Base-by-base conservation (phyloP, 2,113 vertebrate genomes). In the Felis chaus region DNA sequence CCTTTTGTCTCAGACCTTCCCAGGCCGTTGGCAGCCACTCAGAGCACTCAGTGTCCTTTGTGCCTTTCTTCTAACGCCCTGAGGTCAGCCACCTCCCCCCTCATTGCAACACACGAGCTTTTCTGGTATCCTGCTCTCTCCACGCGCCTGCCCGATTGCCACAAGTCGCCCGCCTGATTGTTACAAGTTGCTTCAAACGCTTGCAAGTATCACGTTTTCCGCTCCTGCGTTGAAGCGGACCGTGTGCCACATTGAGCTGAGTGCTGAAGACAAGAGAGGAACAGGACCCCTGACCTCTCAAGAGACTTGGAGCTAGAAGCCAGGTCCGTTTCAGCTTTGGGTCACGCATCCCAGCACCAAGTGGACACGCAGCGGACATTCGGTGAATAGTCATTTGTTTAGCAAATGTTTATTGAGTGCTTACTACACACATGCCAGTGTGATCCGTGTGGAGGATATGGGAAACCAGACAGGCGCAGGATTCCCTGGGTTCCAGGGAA, bases 81-180 rank as follows among this genome's bases (percentile, higher is more conserved):
- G 83, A 96, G 95, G 83, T 97, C 69, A 45, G 79, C 41, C 69
- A 81, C 63, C 27, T 93, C 29, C 79, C 55, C 1, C 29, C 45
- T 45, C 69, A 65, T 66, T 65, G 74, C 66, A 86, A 96, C 85
- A 85, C 74, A 27, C 7, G 7, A 8, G 25, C 4, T 9, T 79
- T 45, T 66, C 19, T 19, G 73, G 91, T 45, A 3, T 83, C 25
- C n/a, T 16, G 82, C 82, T 74, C 39, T 66, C 65, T 91, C 85
- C n/a, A 21, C 0, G 12, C 0, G 13, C 39, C 79, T 0, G 69
- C 36, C 68, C 93, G 48, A 1, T 4, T 33, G 57, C 50, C 89
- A 79, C 45, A 9, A 45, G 45, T 45, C 9, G 45, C 45, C 1
- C 45, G 45, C 7, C 45, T 45, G 45, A 66, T 48, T 89, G 94